phyloP scores from a whole-genome alignment of 2,113 vertebrate species.

The Campylorhamphus procurvoides region DNA sequence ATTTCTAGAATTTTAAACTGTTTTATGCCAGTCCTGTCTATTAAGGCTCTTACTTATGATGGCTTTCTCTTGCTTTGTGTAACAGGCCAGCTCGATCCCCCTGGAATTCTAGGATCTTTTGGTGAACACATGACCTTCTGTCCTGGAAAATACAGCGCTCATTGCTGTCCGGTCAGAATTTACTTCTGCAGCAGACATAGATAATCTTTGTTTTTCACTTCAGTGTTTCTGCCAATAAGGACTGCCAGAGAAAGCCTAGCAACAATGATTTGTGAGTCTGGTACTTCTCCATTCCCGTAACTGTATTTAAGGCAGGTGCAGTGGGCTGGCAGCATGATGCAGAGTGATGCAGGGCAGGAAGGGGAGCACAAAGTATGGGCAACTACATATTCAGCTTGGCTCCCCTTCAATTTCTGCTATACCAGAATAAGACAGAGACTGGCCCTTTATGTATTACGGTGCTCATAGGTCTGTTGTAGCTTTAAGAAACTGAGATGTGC shows the following conservation, averaged over 20 bases:
- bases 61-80: background rate
- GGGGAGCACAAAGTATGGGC: fast-evolving
- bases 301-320: background rate
- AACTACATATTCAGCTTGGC: background rate
- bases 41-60: background rate
- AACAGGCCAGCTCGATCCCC: background rate
- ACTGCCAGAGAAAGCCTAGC: background rate
- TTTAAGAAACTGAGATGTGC: background rate
- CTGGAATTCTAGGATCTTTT: background rate
- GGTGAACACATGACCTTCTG: background rate
- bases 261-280: background rate
- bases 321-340: background rate
- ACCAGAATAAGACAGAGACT: background rate
- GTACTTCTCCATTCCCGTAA: background rate
- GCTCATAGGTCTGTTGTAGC: background rate
- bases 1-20: background rate
- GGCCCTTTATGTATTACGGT: background rate
- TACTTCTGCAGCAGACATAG: background rate
- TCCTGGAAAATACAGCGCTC: background rate
- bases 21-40: background rate
- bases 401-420: background rate
- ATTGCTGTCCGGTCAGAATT: background rate
- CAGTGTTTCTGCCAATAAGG: background rate
- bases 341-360: background rate
- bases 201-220: background rate